These are phyloP conservation scores for Protonibea diacanthus DNA, from an alignment of 2,797 vertebrate genomes.

Conservation along the genomic window DNA sequence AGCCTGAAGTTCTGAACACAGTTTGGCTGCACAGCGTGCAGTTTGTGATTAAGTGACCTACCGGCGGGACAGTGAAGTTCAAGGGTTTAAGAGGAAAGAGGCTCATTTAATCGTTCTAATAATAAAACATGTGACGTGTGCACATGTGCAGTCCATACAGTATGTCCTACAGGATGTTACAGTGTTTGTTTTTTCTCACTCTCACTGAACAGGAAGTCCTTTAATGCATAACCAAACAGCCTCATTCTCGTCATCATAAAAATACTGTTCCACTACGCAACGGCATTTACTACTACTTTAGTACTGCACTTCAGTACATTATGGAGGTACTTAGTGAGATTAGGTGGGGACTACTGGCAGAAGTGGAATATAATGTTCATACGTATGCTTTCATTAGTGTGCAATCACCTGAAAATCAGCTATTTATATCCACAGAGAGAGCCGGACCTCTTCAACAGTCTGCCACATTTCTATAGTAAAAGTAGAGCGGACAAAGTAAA, in stretches of 20 bases:
- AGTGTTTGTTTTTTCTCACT: slow-evolving; percentile 52
- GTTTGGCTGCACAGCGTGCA: neutral
- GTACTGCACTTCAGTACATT: neutral
- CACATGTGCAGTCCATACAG: slow-evolving; percentile 31
- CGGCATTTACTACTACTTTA: neutral
- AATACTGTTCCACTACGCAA: neutral
- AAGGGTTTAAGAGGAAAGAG: neutral
- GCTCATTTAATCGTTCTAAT: slow-evolving; percentile 5
- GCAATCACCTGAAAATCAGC: too few relatives aligned
- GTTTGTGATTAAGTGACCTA: neutral
- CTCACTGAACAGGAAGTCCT: slow-evolving; percentile 59
- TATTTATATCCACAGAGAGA: too few relatives aligned
- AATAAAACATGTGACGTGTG: slow-evolving; percentile 40
- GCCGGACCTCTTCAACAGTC: too few relatives aligned
- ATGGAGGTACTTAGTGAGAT: neutral
- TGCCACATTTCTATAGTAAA: too few relatives aligned
- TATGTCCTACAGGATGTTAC: slow-evolving; percentile 56
- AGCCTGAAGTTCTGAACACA: neutral
- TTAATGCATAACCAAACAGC: slow-evolving; percentile 17
- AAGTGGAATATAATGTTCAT: too few relatives aligned
- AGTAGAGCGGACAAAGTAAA: too few relatives aligned
- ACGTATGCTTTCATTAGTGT: too few relatives aligned
- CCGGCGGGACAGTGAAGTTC: neutral
- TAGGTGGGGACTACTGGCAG: too few relatives aligned
- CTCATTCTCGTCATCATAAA: slow-evolving; percentile 12